These are phyloP conservation scores for Campoletis raptor DNA, from an alignment of 2,888 invertebrate species.

Conservation along the genomic window DNA sequence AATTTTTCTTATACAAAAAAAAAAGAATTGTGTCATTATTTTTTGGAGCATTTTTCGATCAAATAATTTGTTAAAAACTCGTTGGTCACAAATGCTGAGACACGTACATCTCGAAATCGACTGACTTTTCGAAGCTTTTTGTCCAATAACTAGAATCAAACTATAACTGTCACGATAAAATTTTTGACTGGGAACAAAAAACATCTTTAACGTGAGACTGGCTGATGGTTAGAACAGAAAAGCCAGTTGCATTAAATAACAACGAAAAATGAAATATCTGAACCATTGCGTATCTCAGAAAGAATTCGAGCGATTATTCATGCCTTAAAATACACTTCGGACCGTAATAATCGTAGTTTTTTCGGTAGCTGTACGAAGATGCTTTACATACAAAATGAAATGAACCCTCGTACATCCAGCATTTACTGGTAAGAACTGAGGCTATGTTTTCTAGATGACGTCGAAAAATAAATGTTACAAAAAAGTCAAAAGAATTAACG, in stretches of 20 bases:
- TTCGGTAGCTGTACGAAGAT: slow-evolving; percentile 73
- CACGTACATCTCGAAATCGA: not conserved
- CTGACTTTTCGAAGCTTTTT: not conserved
- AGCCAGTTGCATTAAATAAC: not conserved
- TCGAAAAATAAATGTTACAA: slow-evolving; percentile 47
- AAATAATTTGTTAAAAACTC: not conserved
- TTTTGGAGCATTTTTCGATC: not conserved
- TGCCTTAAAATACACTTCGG: slow-evolving; percentile 57
- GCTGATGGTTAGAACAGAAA: not conserved
- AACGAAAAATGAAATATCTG: slow-evolving; percentile 59
- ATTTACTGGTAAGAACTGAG: slow-evolving; percentile 67
- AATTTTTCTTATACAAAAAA: not conserved
- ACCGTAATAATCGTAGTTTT: slow-evolving; percentile 72
- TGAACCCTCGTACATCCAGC: slow-evolving; percentile 66
- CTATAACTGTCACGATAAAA: not conserved
- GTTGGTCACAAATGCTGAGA: not conserved
- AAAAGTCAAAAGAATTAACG: slow-evolving; percentile 7
- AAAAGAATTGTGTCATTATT: not conserved
- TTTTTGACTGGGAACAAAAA: not conserved
- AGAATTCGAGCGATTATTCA: slow-evolving; percentile 67
- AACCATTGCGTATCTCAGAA: slow-evolving; percentile 65
- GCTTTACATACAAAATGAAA: slow-evolving; percentile 72
- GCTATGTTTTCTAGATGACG: slow-evolving; percentile 65
- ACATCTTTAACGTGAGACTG: not conserved
- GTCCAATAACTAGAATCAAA: slow-evolving; percentile 4